Conservation (phyloP, 1,140 invertebrate genomes). For the Lanistes nyassanus region DNA sequence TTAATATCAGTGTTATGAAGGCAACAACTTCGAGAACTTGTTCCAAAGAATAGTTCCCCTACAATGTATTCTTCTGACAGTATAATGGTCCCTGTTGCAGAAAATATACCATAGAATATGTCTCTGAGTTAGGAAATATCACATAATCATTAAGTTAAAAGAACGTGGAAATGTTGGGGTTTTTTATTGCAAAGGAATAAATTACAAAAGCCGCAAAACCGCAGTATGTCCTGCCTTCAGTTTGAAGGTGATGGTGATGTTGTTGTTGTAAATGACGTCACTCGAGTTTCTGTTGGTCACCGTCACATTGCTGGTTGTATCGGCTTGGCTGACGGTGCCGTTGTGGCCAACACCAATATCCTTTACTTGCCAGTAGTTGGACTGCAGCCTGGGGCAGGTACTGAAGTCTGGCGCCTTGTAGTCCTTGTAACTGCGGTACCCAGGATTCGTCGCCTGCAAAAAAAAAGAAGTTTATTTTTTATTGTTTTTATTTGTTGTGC, state of each 20-base stretch:
- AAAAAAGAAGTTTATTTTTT: too few relatives aligned
- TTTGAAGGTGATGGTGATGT: background rate
- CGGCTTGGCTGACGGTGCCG: background rate
- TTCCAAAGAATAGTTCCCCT: too few relatives aligned
- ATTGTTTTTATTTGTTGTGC: too few relatives aligned
- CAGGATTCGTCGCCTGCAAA: constrained; percentile 8
- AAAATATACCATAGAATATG: too few relatives aligned
- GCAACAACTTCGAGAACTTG: too few relatives aligned
- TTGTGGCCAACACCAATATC: background rate
- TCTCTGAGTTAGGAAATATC: too few relatives aligned
- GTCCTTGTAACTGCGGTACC: constrained; percentile 7
- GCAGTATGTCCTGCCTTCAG: constrained; percentile 10
- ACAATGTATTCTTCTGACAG: too few relatives aligned
- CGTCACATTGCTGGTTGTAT: background rate
- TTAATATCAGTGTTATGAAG: too few relatives aligned
- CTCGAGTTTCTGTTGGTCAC: background rate
- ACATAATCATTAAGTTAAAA: too few relatives aligned
- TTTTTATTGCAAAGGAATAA: too few relatives aligned
- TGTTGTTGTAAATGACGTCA: background rate
- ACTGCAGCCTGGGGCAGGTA: background rate
- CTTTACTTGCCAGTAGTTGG: background rate
- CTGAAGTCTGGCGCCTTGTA: background rate
- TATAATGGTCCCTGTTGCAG: too few relatives aligned
- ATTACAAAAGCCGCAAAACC: background rate
- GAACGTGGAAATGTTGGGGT: too few relatives aligned